Evolutionary conservation across 2,797 vertebrate species (phyloP).

Genomic region (Limnodromus scolopaceus): DNA sequence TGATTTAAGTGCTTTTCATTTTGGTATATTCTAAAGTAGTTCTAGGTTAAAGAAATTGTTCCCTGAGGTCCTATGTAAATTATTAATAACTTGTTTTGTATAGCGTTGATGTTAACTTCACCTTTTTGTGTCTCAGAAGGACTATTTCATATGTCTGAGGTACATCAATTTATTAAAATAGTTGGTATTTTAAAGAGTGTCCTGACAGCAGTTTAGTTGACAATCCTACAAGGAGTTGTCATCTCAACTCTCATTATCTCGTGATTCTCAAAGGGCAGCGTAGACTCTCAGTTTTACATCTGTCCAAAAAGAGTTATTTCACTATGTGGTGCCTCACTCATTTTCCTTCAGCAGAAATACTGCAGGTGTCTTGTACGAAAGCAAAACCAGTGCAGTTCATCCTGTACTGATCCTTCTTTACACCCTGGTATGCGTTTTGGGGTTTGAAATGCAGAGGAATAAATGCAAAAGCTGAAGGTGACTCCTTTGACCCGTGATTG

Average conservation of each 20-base stretch:
- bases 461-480: neutral
- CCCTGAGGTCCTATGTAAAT: neutral
- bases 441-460: neutral
- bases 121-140: neutral
- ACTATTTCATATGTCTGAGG: neutral
- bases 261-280: neutral
- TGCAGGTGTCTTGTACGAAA: neutral
- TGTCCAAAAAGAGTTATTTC: neutral
- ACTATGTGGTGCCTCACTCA: fast-evolving
- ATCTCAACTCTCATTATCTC: neutral
- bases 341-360: neutral
- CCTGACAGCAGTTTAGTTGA: neutral
- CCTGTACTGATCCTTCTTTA: neutral
- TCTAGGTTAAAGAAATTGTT: neutral
- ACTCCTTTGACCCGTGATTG: neutral
- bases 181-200: neutral
- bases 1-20: neutral
- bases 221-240: neutral
- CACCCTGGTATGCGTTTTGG: neutral
- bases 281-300: neutral
- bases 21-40: neutral
- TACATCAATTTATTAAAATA: neutral
- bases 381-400: neutral
- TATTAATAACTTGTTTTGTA: neutral
- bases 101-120: neutral